These are phyloP conservation scores for Manduca sexta DNA, from an alignment of 1,140 invertebrate genomes.

Conservation along the genomic window DNA sequence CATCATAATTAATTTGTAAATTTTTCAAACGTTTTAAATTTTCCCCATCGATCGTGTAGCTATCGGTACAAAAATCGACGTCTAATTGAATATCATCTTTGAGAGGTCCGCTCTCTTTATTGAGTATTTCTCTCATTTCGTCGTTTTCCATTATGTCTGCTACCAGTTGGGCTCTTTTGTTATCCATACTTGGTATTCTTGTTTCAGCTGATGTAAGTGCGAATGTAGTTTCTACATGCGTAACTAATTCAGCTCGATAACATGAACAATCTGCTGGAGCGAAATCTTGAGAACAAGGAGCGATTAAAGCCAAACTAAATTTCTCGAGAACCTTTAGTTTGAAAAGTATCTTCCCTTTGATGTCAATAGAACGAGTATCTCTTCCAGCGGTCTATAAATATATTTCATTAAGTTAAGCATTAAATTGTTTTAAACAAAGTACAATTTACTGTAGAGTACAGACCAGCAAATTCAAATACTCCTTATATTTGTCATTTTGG, in stretches of 20 bases:
- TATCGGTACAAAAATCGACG: slow-evolving; percentile 27
- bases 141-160: slow-evolving; percentile 60
- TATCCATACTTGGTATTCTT: slow-evolving; percentile 30
- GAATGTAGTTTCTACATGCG: slow-evolving; percentile 34
- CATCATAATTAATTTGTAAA: slow-evolving; percentile 55
- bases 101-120: slow-evolving; percentile 28
- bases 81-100: slow-evolving; percentile 25
- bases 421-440: not conserved
- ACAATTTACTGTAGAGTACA: not conserved
- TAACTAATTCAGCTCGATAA: slow-evolving; percentile 37
- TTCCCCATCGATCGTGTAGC: slow-evolving; percentile 40
- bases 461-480: slow-evolving; percentile 55
- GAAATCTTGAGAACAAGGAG: slow-evolving; percentile 47
- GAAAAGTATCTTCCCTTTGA: slow-evolving; percentile 61
- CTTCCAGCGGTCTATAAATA: slow-evolving; percentile 48
- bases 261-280: slow-evolving; percentile 38
- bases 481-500: slow-evolving; percentile 56
- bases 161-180: slow-evolving; percentile 53
- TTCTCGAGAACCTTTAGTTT: slow-evolving; percentile 64
- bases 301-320: slow-evolving; percentile 51
- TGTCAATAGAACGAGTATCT: slow-evolving; percentile 47
- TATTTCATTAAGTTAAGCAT: not conserved
- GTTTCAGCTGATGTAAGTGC: slow-evolving; percentile 34
- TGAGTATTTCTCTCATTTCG: slow-evolving; percentile 62
- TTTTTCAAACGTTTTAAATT: slow-evolving; percentile 52